Conservation (phyloP, 2,888 invertebrate genomes). For the Cryptus viduatorius region DNA sequence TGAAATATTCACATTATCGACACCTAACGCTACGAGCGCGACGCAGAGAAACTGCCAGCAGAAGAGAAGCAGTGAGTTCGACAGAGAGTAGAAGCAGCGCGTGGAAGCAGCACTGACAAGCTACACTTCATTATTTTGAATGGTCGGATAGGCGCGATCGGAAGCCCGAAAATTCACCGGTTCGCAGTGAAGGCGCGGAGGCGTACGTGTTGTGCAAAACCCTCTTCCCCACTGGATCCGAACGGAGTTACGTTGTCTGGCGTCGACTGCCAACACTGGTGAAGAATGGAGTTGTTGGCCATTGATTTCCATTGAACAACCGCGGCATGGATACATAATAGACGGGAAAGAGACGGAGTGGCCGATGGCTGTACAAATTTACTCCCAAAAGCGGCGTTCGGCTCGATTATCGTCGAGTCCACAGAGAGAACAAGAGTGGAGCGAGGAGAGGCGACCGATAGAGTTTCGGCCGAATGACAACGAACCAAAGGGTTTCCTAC, state of each 20-base stretch:
- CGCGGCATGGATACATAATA: not conserved
- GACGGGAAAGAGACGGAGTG: slow-evolving; percentile 1
- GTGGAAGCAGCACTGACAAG: slow-evolving; percentile 67
- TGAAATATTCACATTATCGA: slow-evolving; percentile 79
- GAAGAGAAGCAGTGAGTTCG: not conserved
- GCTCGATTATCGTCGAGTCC: slow-evolving; percentile 32
- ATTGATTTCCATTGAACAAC: not conserved
- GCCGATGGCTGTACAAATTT: slow-evolving; percentile 1
- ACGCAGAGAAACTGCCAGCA: slow-evolving; percentile 7
- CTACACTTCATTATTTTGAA: slow-evolving; percentile 77
- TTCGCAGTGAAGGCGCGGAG: slow-evolving; percentile 9
- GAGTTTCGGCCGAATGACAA: slow-evolving; percentile 18
- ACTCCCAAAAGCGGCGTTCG: not conserved
- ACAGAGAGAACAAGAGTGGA: not conserved
- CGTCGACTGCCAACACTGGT: not conserved
- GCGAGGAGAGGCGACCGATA: slow-evolving; percentile 6
- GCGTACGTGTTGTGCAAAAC: slow-evolving; percentile 52
- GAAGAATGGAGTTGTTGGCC: slow-evolving; percentile 12
- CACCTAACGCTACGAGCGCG: slow-evolving; percentile 27
- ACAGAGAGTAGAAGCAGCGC: slow-evolving; percentile 4
- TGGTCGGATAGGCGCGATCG: slow-evolving; percentile 51
- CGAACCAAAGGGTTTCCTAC: slow-evolving; percentile 37
- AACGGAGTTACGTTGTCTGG: not conserved
- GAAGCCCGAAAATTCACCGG: slow-evolving; percentile 52
- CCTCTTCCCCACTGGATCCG: not conserved